phyloP scores from a whole-genome alignment of 2,113 vertebrate genomes.

The Petromus typicus region DNA sequence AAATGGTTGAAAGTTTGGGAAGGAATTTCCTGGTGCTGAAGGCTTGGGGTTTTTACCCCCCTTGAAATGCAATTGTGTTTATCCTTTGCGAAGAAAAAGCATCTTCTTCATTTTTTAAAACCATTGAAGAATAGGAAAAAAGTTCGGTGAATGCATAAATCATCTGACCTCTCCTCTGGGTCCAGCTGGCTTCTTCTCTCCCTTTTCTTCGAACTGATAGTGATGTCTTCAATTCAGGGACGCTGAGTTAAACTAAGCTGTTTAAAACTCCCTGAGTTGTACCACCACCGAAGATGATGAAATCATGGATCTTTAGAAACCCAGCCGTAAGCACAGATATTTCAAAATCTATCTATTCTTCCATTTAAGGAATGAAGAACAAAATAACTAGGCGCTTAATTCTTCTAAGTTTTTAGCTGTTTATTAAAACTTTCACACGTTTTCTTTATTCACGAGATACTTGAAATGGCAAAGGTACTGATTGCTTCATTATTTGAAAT shows the following conservation, averaged over 20 bases:
- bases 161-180: conserved; percentile 20
- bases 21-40: conserved; percentile 41
- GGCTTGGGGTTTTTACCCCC: neutral
- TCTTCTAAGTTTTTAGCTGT: conserved; percentile 10
- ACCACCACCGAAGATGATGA: neutral
- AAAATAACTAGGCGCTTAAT: conserved; percentile 17
- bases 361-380: conserved; percentile 23
- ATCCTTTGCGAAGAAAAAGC: conserved; percentile 42
- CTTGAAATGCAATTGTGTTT: neutral
- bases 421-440: neutral
- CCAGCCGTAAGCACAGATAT: conserved; percentile 34
- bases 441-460: conserved; percentile 37
- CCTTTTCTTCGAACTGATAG: conserved; percentile 17
- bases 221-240: neutral
- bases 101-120: conserved; percentile 8
- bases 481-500: conserved; percentile 44
- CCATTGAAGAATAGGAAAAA: conserved; percentile 39
- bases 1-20: conserved; percentile 40
- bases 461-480: neutral
- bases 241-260: conserved; percentile 41
- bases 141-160: conserved; percentile 34
- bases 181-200: conserved; percentile 20
- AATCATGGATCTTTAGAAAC: conserved; percentile 45
- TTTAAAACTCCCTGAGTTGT: conserved; percentile 23
- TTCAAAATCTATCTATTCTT: conserved; percentile 23